These are phyloP conservation scores for Diglossa brunneiventris DNA, from an alignment of 2,113 vertebrate genomes.

Conservation along the genomic window DNA sequence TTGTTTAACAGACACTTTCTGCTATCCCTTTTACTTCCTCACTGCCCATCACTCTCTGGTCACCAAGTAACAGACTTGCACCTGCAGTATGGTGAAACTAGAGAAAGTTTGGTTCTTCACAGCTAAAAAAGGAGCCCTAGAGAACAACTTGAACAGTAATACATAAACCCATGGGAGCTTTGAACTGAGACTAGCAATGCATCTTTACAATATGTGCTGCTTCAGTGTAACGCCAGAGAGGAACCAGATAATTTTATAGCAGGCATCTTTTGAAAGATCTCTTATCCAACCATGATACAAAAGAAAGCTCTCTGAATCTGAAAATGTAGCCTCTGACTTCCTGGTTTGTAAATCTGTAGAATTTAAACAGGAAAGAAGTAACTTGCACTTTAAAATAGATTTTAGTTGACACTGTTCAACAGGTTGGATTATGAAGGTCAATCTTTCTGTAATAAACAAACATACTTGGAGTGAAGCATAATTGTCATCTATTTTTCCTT, in stretches of 20 bases:
- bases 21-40: background rate
- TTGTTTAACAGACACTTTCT: background rate
- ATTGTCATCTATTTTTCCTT: background rate
- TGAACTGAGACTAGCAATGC: background rate
- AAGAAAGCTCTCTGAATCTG: background rate
- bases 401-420: background rate
- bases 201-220: background rate
- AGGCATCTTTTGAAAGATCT: background rate
- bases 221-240: background rate
- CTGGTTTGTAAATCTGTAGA: background rate
- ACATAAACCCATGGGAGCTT: background rate
- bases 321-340: background rate
- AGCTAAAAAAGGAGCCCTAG: background rate
- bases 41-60: background rate
- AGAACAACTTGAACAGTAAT: background rate
- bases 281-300: background rate
- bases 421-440: background rate
- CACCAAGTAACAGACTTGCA: background rate
- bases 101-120: background rate
- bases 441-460: background rate
- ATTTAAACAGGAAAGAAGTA: background rate
- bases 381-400: background rate
- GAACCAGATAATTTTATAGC: background rate
- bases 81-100: conserved; percentile 6
- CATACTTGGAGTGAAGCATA: background rate